These are phyloP conservation scores for Huso huso DNA, from an alignment of 2,797 vertebrate species.

Conservation along the genomic window DNA sequence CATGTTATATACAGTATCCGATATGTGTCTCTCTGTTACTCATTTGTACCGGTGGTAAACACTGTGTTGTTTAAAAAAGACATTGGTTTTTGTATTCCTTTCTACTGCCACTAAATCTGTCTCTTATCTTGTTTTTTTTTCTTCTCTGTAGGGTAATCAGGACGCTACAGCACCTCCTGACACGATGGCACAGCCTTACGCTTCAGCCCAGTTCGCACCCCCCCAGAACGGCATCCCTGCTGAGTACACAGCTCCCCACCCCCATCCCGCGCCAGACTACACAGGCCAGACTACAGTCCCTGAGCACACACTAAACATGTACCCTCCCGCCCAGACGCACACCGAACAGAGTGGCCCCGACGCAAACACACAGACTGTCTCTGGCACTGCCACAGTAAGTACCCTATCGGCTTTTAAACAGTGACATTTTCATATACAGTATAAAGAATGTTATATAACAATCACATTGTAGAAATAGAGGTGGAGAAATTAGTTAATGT, in stretches of 20 bases:
- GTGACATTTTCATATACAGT: not conserved
- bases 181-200: conserved; percentile 91
- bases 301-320: conserved; percentile 89
- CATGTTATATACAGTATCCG: no score
- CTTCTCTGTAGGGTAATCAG: conserved; percentile 79
- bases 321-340: conserved; percentile 82
- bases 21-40: no score
- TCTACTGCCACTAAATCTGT: conserved; percentile 6
- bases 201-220: conserved; percentile 81
- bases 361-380: conserved; percentile 76
- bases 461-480: no score
- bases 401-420: conserved; percentile 2
- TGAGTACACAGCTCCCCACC: conserved; percentile 81
- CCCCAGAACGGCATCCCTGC: conserved; percentile 83
- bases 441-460: no score
- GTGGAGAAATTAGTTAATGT: no score
- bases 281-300: conserved; percentile 76
- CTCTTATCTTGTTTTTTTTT: conserved; percentile 14
- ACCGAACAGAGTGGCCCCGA: conserved; percentile 75
- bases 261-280: conserved; percentile 80
- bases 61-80: no score
- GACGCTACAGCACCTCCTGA: conserved; percentile 86
- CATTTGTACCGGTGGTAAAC: no score
- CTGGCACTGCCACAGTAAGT: conserved; percentile 94
- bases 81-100: conserved; percentile 2